Percentiles rank a stretch among this genome's conserved stretches.
Evolutionary conservation across 2,888 invertebrate species (phyloP).

Genomic region (Automeris io): DNA sequence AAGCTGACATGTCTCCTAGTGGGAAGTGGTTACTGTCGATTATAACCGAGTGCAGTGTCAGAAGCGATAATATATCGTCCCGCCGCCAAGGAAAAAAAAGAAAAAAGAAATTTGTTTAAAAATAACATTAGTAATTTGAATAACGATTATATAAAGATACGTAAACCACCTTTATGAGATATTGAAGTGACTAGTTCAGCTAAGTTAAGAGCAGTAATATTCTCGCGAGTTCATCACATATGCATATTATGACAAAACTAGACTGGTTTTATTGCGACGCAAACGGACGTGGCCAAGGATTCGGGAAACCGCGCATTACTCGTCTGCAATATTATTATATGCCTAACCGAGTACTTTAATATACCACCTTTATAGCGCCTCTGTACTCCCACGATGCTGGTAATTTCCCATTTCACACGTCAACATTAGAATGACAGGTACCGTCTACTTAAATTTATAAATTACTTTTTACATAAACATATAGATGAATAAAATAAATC

Average conservation of each 20-base stretch:
- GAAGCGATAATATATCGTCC: too few species aligned
- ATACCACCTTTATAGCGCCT: conserved; percentile 54
- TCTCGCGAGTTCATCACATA: conserved; percentile 52
- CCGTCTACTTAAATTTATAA: too few species aligned
- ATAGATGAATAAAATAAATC: too few species aligned
- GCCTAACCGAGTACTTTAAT: conserved; percentile 49
- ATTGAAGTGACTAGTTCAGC: conserved; percentile 36
- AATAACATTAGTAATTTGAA: too few species aligned
- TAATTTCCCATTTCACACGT: conserved; percentile 30
- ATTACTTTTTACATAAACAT: too few species aligned
- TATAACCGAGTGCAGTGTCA: too few species aligned
- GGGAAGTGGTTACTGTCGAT: too few species aligned
- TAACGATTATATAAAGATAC: too few species aligned
- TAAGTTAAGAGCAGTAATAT: conserved; percentile 47
- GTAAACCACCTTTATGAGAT: conserved; percentile 25
- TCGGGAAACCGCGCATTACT: conserved; percentile 33
- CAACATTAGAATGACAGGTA: conserved; percentile 3
- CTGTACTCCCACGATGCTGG: conserved; percentile 28
- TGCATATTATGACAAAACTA: conserved; percentile 67
- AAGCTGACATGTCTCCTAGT: too few species aligned
- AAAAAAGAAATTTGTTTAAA: too few species aligned
- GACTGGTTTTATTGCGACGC: conserved; percentile 60
- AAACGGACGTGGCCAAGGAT: conserved; percentile 61
- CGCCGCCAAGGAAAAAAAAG: too few species aligned
- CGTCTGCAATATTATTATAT: conserved; percentile 44